Evolutionary conservation across 2,888 invertebrate species (phyloP), one percentile per base, ranked within the genome.

Genomic region (Sesamia inferens): DNA sequence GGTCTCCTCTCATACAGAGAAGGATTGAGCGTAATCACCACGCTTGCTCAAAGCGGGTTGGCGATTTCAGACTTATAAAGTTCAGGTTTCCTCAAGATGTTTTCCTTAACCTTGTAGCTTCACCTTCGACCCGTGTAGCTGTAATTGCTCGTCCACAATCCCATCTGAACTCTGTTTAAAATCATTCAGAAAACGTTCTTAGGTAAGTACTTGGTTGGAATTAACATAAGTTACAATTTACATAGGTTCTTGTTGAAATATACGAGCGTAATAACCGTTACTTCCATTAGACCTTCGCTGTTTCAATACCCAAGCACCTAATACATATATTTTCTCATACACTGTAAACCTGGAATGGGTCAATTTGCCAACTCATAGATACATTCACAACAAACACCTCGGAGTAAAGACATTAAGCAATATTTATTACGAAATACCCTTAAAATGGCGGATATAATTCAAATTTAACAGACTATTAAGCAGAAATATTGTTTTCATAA

Each of bases 391-490:
- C 72, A 63, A 79, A 70, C 69, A 74, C 76, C 82, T 79, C 68
- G 22, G 62, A 79, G 78, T 79, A 82, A 79, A 73, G 79, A 84
- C 82, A 88, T 89, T 89, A 89, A 87, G 79, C 72, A 78, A 80
- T 87, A 88, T 88, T 91, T 88, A 89, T 88, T 85, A 76, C 76
- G 76, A 76, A 87, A 86, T 78, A 75, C 84, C 83, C 81, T 81
- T 81, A 85, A 81, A 87, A 84, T 78, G 82, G 78, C 79, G 85
- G 78, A 78, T 85, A 89, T 89, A 88, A 90, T 87, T 88, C 88
- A 90, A 87, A 88, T 88, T 89, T 88, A 87, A 88, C 85, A 84
- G 85, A 89, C 89, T 90, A 90, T 92, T 90, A 88, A 82, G 84
- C 67, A 80, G 72, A 86, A 87, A 88, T 87, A 89, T 88, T 88